Conservation (phyloP, 2,797 vertebrate genomes). For the Rhabdomys pumilio region DNA sequence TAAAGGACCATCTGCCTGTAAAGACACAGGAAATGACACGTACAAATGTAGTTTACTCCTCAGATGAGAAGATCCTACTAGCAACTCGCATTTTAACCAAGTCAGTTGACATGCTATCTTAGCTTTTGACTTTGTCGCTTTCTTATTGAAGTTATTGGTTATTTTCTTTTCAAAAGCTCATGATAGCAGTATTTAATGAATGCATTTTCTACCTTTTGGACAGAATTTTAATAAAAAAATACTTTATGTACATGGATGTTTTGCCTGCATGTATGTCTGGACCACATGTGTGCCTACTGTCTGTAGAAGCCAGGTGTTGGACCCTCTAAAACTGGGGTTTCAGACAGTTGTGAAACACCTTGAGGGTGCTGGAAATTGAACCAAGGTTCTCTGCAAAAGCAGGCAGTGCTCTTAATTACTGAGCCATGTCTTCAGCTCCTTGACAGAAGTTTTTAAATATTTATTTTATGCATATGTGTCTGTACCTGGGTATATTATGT, state of each 20-base stretch:
- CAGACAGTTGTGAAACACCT: background rate
- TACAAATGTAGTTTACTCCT: constrained; percentile 50
- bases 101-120: constrained; percentile 40
- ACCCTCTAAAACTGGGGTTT: background rate
- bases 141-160: constrained; percentile 15
- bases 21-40: constrained; percentile 39
- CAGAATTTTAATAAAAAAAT: background rate
- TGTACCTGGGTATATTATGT: background rate
- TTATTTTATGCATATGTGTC: background rate
- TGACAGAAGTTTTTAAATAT: background rate
- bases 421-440: background rate
- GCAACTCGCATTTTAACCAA: constrained; percentile 39
- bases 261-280: background rate
- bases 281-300: background rate
- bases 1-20: constrained; percentile 28
- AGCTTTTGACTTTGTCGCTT: constrained; percentile 41
- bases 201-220: background rate
- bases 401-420: too few species aligned
- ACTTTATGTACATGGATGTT: background rate
- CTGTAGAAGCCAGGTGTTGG: background rate
- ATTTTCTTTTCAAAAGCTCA: constrained; percentile 58
- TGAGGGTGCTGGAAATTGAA: background rate
- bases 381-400: background rate
- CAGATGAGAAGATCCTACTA: background rate
- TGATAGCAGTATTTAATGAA: constrained; percentile 48